These are phyloP conservation scores for Cuculus canorus DNA, from an alignment of 2,797 vertebrate species.

Conservation along the genomic window DNA sequence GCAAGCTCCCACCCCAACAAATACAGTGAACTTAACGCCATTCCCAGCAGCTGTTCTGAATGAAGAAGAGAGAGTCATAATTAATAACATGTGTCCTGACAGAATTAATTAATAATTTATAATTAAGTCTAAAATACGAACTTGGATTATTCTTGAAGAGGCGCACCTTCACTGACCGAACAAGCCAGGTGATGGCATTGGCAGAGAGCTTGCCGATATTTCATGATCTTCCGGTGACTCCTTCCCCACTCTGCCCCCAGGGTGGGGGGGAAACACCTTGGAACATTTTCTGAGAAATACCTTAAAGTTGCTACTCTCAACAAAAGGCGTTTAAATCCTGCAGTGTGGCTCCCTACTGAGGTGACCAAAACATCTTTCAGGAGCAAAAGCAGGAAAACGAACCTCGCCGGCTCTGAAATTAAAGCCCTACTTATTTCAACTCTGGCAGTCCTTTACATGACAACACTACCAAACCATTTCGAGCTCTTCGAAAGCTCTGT, in stretches of 20 bases:
- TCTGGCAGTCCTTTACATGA: slow-evolving; percentile 20
- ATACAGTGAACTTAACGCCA: slow-evolving; percentile 51
- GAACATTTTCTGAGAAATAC: slow-evolving; percentile 57
- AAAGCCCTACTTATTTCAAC: slow-evolving; percentile 40
- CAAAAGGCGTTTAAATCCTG: slow-evolving; percentile 61
- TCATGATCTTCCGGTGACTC: slow-evolving; percentile 26
- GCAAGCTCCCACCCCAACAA: slow-evolving; percentile 34
- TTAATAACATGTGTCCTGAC: slow-evolving; percentile 82
- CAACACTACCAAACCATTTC: slow-evolving; percentile 43
- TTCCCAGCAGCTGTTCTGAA: slow-evolving; percentile 76
- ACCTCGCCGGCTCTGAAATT: slow-evolving; percentile 43
- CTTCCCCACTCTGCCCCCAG: not conserved
- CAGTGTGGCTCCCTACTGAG: slow-evolving; percentile 29
- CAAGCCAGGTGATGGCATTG: slow-evolving; percentile 29
- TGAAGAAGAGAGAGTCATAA: slow-evolving; percentile 76
- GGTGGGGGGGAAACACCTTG: not conserved
- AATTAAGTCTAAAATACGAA: slow-evolving; percentile 78
- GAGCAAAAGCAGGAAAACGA: slow-evolving; percentile 60
- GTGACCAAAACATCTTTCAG: slow-evolving; percentile 35
- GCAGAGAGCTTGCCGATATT: slow-evolving; percentile 3
- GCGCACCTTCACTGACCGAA: slow-evolving; percentile 53
- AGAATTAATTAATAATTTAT: slow-evolving; percentile 82
- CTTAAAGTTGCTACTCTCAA: slow-evolving; percentile 62
- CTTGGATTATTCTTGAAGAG: slow-evolving; percentile 70
- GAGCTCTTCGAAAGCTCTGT: slow-evolving; percentile 5